Base-by-base conservation (phyloP, 2,888 invertebrate genomes). In the Aradus depressus region DNA sequence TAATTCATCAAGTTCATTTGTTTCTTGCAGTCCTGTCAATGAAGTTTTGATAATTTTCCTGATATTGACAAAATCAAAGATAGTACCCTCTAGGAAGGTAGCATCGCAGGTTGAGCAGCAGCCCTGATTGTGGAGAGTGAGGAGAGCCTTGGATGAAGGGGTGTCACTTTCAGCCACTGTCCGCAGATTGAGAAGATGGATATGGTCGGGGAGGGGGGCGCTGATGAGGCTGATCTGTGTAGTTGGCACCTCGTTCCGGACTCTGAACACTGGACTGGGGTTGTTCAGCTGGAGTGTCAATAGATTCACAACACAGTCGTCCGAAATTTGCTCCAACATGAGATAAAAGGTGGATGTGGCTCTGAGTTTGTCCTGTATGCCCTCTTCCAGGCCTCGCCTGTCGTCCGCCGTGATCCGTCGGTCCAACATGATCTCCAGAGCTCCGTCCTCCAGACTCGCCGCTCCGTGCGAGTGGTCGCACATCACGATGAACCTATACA, bases 401-500 rank as follows among this genome's bases (percentile, higher is more conserved):
- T 57, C 57, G 16, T 57, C 54, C 8, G n/a, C 8, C 1, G 39
- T 4, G n/a, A 52, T 44, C 16, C 52, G 34, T 31, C 57, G 16
- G 28, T 57, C 57, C 31, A 57, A 18, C 57, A 57, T 57, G 4
- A 57, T 41, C 19, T 54, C 51, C 5, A 57, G 43, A 3, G 18
- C 38, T 5, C 57, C 57, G 16, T 48, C 31, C 6, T 21, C 8
- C 1, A 35, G 38, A 19, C 44, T 52, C 8, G 54, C 52, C 1
- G 39, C 54, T 8, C 57, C 57, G 19, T 57, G 57, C 4, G 54
- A 52, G 22, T 57, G 57, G 19, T 52, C 52, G 3, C 43, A 44
- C 8, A 57, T 18, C 1, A 57, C 8, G 1, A 48, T 47, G 3
- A 57, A 44, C 12, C 47, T 32, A n/a, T n/a, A n/a, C n/a, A n/a